These are phyloP conservation scores for Calyptomena viridis DNA, from an alignment of 2,113 vertebrate species.

Conservation along the genomic window DNA sequence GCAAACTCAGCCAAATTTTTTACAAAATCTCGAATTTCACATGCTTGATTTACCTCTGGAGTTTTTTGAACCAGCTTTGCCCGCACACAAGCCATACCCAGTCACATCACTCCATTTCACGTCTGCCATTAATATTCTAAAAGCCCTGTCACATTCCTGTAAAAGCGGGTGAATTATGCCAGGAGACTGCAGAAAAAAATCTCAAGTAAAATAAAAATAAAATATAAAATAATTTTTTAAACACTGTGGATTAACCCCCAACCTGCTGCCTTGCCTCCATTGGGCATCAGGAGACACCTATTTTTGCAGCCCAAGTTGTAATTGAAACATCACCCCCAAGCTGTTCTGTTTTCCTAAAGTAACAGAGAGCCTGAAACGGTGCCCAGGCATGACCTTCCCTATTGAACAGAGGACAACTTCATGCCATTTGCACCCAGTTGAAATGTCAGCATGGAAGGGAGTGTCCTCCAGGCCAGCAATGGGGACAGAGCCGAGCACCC, in stretches of 20 bases:
- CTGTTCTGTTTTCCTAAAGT: background rate
- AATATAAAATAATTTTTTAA: background rate
- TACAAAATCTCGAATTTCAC: background rate
- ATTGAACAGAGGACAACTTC: background rate
- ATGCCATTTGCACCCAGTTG: background rate
- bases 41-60: constrained; percentile 2
- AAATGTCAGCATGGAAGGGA: background rate
- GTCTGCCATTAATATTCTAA: background rate
- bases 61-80: background rate
- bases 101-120: background rate
- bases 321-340: background rate
- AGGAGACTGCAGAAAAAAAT: background rate
- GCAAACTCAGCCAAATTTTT: constrained; percentile 50
- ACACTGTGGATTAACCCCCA: background rate
- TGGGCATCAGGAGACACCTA: background rate
- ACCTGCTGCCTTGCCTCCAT: background rate
- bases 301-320: background rate
- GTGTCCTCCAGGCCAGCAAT: background rate
- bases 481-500: accelerated
- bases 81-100: background rate
- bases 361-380: background rate
- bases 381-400: background rate
- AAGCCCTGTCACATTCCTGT: background rate
- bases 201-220: background rate
- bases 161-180: background rate